Conservation (phyloP, 2,113 vertebrate genomes). For the Crotophaga sulcirostris region DNA sequence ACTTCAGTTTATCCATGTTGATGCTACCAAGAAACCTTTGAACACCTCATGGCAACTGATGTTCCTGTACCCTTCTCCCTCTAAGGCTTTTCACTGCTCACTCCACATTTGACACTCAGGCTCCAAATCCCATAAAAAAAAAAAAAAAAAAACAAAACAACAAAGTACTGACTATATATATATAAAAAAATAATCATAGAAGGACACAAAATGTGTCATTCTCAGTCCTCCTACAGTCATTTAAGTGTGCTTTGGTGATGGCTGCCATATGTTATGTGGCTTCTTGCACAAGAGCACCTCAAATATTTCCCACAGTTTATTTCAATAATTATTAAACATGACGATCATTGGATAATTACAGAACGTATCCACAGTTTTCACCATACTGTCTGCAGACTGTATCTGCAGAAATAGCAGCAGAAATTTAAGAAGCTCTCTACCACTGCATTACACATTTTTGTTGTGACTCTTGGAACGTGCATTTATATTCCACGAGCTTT, state of each 20-base stretch:
- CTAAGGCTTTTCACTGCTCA: not conserved
- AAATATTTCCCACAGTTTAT: conserved; percentile 40
- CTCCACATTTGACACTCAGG: not conserved
- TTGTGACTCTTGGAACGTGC: not conserved
- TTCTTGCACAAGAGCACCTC: not conserved
- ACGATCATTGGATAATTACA: conserved; percentile 11
- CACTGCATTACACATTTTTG: not conserved
- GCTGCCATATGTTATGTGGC: conserved; percentile 40
- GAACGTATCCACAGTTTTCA: not conserved
- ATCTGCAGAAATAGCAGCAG: not conserved
- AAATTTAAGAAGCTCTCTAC: not conserved
- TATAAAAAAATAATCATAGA: not conserved
- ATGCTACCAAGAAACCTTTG: not conserved
- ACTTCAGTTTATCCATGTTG: not conserved
- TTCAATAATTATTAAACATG: conserved; percentile 28
- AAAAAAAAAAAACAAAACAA: no score
- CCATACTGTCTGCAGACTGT: not conserved
- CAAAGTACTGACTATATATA: not conserved
- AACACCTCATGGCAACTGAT: not conserved
- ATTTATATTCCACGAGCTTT: not conserved
- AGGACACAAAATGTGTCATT: not conserved
- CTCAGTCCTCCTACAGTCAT: conserved; percentile 52
- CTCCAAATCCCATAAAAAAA: not conserved
- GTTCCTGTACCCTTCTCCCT: not conserved
- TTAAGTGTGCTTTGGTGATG: not conserved